These are phyloP conservation scores for Podarcis raffonei DNA, from an alignment of 2,113 vertebrate genomes.

Conservation along the genomic window DNA sequence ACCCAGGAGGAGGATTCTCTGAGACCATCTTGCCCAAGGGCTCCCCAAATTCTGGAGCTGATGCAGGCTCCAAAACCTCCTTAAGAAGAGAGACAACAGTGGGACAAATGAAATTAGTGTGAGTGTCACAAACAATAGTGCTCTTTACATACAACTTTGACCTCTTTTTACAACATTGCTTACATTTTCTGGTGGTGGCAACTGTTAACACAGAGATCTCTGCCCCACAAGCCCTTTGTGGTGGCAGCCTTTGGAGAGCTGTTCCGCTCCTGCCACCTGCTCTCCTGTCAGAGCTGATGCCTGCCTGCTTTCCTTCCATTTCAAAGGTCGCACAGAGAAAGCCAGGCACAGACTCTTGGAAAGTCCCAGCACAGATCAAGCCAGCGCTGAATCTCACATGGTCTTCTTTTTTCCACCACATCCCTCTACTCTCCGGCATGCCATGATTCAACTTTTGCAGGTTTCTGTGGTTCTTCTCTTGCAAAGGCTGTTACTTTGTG, in stretches of 20 bases:
- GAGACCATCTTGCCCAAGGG: background rate
- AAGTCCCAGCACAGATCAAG: background rate
- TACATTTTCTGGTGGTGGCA: background rate
- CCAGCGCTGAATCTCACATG: accelerated
- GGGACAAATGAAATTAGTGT: background rate
- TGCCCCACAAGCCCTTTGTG: accelerated
- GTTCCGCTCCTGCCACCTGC: constrained; percentile 15
- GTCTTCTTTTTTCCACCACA: accelerated
- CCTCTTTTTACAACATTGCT: background rate
- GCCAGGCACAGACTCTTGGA: background rate
- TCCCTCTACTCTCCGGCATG: too few species aligned
- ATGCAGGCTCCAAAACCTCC: background rate
- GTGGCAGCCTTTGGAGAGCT: background rate
- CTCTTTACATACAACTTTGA: background rate
- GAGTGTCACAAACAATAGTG: background rate
- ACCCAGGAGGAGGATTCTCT: background rate
- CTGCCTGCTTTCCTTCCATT: background rate
- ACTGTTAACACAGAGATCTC: accelerated
- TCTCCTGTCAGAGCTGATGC: background rate
- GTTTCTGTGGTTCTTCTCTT: background rate
- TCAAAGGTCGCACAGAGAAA: background rate
- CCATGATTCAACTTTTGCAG: background rate
- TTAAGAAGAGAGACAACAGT: background rate
- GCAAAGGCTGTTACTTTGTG: background rate
- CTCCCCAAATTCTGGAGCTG: too few species aligned